phyloP scores from a whole-genome alignment of 1,140 invertebrate species.

The Cyphomyrmex costatus region DNA sequence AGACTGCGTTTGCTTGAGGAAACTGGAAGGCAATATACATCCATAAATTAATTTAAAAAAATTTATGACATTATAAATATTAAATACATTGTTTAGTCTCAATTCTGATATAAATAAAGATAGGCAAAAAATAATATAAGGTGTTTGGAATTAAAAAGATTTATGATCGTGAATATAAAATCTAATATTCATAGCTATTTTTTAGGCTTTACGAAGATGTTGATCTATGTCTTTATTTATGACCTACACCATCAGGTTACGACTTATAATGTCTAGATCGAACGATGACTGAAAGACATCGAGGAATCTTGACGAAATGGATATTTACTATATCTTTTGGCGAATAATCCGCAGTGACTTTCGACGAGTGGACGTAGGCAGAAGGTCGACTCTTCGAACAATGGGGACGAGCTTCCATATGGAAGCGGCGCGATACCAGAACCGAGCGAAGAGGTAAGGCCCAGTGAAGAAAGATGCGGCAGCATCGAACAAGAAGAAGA shows the following conservation, averaged over 20 bases:
- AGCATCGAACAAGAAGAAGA: constrained; percentile 64
- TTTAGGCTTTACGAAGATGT: background rate
- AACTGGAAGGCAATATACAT: background rate
- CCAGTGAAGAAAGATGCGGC: constrained; percentile 56
- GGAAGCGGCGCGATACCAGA: constrained; percentile 65
- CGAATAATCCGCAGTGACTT: constrained; percentile 36
- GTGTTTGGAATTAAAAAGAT: background rate
- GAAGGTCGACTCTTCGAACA: constrained; percentile 69
- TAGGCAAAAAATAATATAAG: background rate
- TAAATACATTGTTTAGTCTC: background rate
- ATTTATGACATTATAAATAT: background rate
- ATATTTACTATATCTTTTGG: background rate
- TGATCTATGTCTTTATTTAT: background rate
- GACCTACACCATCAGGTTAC: background rate
- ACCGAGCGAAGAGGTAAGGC: constrained; percentile 1
- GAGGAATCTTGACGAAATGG: constrained; percentile 4
- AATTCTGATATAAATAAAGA: background rate
- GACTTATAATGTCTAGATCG: background rate
- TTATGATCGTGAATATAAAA: background rate
- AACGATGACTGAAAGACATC: too few relatives aligned
- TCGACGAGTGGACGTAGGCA: constrained; percentile 63
- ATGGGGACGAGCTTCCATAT: constrained; percentile 75
- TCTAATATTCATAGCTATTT: background rate
- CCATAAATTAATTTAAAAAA: background rate
- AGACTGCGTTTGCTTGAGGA: background rate